Evolutionary conservation across 1,140 invertebrate genomes (phyloP).

Genomic region (Temnothorax longispinosus): DNA sequence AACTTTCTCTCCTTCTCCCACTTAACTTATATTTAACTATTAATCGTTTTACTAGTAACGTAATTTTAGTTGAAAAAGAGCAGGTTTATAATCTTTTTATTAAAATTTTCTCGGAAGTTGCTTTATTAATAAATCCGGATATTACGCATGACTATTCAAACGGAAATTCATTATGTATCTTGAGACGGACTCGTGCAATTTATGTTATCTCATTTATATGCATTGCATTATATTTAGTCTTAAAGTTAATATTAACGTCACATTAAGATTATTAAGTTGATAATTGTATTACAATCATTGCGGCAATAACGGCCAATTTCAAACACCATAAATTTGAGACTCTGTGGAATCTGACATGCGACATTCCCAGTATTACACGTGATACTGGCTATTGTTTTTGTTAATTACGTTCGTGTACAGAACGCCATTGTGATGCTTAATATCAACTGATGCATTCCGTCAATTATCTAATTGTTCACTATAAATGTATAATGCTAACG

Average conservation of each 20-base stretch:
- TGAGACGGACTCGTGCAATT: background rate
- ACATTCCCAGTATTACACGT: conserved; percentile 16
- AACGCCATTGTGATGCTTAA: background rate
- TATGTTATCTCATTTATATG: conserved; percentile 6
- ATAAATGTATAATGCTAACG: conserved; percentile 6
- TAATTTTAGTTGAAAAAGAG: conserved; percentile 3
- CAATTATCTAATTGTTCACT: conserved; percentile 31
- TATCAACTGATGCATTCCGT: background rate
- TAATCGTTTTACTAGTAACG: background rate
- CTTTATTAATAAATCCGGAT: conserved; percentile 27
- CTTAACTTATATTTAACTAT: background rate
- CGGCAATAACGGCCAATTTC: background rate
- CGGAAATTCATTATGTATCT: conserved; percentile 3
- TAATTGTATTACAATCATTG: background rate
- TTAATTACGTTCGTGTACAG: conserved; percentile 2
- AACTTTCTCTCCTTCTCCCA: background rate
- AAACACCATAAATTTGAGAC: background rate
- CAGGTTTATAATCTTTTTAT: background rate
- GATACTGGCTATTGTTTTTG: conserved; percentile 27
- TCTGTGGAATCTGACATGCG: background rate
- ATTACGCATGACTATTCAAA: conserved; percentile 10
- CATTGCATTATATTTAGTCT: background rate
- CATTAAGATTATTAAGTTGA: background rate
- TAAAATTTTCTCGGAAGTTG: background rate
- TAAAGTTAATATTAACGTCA: background rate